These are phyloP conservation scores for Alouatta palliata DNA, from an alignment of 2,113 vertebrate genomes.

Conservation along the genomic window DNA sequence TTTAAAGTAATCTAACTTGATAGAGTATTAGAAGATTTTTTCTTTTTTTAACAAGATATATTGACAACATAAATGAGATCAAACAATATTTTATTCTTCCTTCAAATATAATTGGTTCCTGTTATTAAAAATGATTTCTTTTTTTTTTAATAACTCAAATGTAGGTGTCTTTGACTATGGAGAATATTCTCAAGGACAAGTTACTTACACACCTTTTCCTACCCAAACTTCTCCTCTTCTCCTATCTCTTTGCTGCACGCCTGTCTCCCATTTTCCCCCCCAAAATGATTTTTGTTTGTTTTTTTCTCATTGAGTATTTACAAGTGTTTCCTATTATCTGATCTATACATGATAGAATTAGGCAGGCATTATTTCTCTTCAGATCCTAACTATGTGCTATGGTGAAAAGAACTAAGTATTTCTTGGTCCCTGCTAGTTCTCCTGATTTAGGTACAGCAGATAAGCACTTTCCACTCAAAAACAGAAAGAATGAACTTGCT, in stretches of 20 bases:
- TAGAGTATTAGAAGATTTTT: neutral
- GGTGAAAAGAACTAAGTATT: neutral
- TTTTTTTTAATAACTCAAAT: slow-evolving; percentile 24
- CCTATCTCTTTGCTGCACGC: neutral
- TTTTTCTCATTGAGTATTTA: neutral
- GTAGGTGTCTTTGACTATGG: neutral
- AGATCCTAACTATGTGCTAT: neutral
- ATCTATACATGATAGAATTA: neutral
- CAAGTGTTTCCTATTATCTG: neutral
- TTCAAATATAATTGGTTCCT: neutral
- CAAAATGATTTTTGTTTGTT: neutral
- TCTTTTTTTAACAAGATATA: neutral
- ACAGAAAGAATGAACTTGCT: neutral
- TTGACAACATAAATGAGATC: neutral
- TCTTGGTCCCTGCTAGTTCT: neutral
- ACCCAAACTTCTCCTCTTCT: neutral
- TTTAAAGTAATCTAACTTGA: slow-evolving; percentile 4
- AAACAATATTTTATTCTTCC: neutral
- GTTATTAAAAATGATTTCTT: neutral
- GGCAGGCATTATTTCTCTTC: neutral
- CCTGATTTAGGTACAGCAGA: neutral
- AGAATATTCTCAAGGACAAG: neutral
- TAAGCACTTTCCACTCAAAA: neutral
- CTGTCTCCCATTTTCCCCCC: neutral
- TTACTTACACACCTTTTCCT: neutral